Percentiles rank a stretch among this genome's conserved stretches.
These are phyloP conservation scores for Hypselothyrea guttata DNA, from an alignment of 2,888 invertebrate species.

Conservation along the genomic window DNA sequence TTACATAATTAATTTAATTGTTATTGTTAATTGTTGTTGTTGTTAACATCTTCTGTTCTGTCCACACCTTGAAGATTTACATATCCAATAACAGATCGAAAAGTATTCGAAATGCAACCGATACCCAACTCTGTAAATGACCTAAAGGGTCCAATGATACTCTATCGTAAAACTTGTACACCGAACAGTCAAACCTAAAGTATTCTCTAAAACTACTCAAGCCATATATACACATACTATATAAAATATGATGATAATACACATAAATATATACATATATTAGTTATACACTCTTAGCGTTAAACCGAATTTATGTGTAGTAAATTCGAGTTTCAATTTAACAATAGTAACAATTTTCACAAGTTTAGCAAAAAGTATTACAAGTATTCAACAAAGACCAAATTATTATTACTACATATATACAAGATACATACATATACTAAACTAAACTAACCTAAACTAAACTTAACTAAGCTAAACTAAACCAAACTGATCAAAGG, in stretches of 20 bases:
- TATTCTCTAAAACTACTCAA: constrained; percentile 23
- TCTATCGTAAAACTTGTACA: constrained; percentile 65
- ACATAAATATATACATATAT: constrained; percentile 13
- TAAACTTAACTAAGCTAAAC: no score
- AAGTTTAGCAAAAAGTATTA: constrained; percentile 57
- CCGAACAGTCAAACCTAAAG: constrained; percentile 44
- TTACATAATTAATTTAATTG: constrained; percentile 45
- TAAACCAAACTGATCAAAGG: constrained; percentile 34
- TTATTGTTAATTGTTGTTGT: constrained; percentile 65
- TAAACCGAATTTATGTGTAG: constrained; percentile 69
- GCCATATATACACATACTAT: constrained; percentile 22
- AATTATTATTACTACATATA: constrained; percentile 62
- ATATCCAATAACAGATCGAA: constrained; percentile 26
- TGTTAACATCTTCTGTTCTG: constrained; percentile 26
- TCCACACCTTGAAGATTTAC: constrained; percentile 4
- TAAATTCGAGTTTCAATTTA: constrained; percentile 71
- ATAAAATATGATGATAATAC: constrained; percentile 10
- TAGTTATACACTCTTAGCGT: constrained; percentile 56
- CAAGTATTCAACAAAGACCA: constrained; percentile 66
- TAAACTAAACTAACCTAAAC: constrained; percentile 20
- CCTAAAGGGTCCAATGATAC: constrained; percentile 54
- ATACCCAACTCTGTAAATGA: constrained; percentile 33
- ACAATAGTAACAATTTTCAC: constrained; percentile 71
- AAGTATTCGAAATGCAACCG: constrained; percentile 4
- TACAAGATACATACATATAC: constrained; percentile 40